Base-by-base conservation (phyloP, 2,797 vertebrate species). In the Stomatorhinus walkeri region DNA sequence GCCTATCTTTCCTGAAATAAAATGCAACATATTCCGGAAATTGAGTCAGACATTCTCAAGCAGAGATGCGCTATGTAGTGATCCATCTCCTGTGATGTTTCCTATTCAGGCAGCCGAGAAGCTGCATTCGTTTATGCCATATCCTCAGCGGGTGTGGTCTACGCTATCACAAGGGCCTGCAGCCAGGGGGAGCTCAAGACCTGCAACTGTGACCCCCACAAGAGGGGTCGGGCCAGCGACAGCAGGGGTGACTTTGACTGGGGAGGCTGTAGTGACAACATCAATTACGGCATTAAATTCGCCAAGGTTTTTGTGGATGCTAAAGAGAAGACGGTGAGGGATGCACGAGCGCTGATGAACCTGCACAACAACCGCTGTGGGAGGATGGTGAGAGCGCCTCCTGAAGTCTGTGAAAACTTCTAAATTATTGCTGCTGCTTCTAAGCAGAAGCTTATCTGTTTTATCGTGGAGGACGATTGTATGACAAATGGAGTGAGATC, bases 361-460 rank as follows among this genome's bases (percentile, higher is more conserved):
- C 95, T 99, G 83, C 98, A 99, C 93, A 99, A 99, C 95, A 99
- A 99, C 93, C 98, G 98, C 92, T 99, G 98, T 12, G 98, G 98
- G 48, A 96, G 98, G 94, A 97, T 96, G 94, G 98, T 99, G 92
- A 96, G 97, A 93, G 24, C 2, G 43, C 19, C 9, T 54, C 8
- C 24, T 9, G 0, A 28, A 0, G 14, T 12, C 84, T 32, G 10
- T 54, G 84, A 54, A 52, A 8, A 85, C 14, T 4, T 46, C 40
- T 4, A 81, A 81, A 46, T 52, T 22, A 85, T 52, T 24, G 49
- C 28, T 85, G 48, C 83, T 85, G 46, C 49, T 51, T 85, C 24
- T 28, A 24, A 85, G 46, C 22, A 85, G 46, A 48, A 85, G 46
- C n/a, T 16, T 85, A 32, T 85, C 49, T 49, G 9, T 61, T 90